Evolutionary conservation across 2,888 invertebrate species (phyloP).

Genomic region (Panopea generosa): DNA sequence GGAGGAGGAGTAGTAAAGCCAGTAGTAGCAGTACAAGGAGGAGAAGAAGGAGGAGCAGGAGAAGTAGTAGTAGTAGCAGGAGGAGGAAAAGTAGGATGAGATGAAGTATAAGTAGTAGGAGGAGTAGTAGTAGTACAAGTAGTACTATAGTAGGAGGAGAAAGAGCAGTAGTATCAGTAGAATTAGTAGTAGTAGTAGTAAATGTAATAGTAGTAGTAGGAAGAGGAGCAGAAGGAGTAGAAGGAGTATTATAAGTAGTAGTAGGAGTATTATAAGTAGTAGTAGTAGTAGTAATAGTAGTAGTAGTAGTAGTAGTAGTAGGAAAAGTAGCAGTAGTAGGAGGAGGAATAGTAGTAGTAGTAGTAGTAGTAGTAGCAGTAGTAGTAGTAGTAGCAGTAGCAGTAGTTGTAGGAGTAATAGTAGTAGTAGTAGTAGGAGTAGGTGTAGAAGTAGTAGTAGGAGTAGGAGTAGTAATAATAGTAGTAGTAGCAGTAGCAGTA

Average conservation of each 20-base stretch:
- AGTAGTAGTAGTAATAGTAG: neutral
- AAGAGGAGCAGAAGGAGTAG: neutral
- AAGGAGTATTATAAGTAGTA: neutral
- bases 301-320: neutral
- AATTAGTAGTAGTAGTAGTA: slow-evolving; percentile 5
- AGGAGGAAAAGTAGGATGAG: neutral
- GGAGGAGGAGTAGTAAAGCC: no score
- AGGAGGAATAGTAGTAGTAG: neutral
- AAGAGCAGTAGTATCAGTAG: slow-evolving; percentile 3
- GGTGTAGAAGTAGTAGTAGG: slow-evolving; percentile 2
- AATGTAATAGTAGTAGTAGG: neutral
- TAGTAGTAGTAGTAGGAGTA: slow-evolving; percentile 1
- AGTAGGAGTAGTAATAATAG: slow-evolving; percentile 1
- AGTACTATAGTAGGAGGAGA: slow-evolving; percentile 1
- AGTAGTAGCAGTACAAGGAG: neutral
- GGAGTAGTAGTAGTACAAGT: slow-evolving; percentile 1
- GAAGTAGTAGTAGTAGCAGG: slow-evolving; percentile 4
- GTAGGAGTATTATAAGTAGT: neutral
- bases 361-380: neutral
- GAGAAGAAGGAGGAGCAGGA: neutral
- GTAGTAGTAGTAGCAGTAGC: slow-evolving; percentile 29
- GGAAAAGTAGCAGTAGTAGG: neutral
- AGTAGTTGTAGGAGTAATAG: slow-evolving; percentile 16
- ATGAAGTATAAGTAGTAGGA: slow-evolving; percentile 3
- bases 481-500: slow-evolving; percentile 7